Evolutionary conservation across 2,113 vertebrate genomes (phyloP), one percentile per base, ranked within the genome.

Genomic region (Syngnathus scovelli): DNA sequence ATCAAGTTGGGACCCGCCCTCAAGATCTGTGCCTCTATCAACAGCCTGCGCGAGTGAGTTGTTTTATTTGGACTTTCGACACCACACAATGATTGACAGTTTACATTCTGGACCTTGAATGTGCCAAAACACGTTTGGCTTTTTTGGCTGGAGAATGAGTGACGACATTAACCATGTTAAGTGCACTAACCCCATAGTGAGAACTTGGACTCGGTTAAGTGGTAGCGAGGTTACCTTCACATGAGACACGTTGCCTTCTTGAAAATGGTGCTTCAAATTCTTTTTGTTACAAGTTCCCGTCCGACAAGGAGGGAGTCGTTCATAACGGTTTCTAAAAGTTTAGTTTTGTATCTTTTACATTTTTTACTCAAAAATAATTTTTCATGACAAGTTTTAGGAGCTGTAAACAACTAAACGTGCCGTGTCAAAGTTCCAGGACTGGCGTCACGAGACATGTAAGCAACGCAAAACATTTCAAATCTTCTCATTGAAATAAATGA

Each of bases 1-100:
- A 95, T 99, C 85, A 99, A 99, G 80, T 89, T 99, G 80, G 96
- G 97, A 66, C 97, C 96, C 1, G 96, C 96, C 68, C 96, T 98
- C 70, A 99, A 99, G 91, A 98, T 99, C 87, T 99, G 97, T 74
- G 97, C 97, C 82, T 97, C 95, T 84, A 99, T 98, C 86, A 98
- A 97, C 65, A 92, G 92, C 77, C 92, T 99, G 66, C 97, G 95
- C 83, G 97, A 99, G 86, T 94, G 91, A 95, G 27, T 15, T 18
- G 13, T 51, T 2, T 68, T 59, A 61, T 54, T 16, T 61, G 48
- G 44, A 56, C 51, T 51, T 63, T 66, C 3, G 18, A 51, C 15
- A 33, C 16, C 37, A 66, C 75, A 39, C 21, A 65, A 41, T 12
- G 46, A 69, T 73, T 18, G 38, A 70, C 38, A 36, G 65, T 85